phyloP scores from a whole-genome alignment of 2,113 vertebrate genomes.

The Ictalurus punctatus region DNA sequence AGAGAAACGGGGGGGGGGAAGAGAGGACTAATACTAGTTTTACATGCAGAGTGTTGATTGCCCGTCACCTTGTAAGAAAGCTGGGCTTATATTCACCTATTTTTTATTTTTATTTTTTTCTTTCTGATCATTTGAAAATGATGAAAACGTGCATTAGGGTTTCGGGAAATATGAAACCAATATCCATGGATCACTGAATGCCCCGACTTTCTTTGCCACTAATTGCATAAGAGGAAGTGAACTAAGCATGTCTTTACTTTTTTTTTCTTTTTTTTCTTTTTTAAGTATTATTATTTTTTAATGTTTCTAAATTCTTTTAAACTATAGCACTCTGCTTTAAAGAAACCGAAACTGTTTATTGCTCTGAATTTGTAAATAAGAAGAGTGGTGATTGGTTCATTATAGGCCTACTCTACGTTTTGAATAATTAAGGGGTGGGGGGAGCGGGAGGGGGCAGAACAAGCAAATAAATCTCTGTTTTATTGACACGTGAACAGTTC shows the following conservation, averaged over 20 bases:
- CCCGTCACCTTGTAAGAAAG: constrained; percentile 75
- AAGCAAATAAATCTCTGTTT: background rate
- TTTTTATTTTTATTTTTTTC: constrained; percentile 57
- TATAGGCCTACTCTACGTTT: constrained; percentile 50
- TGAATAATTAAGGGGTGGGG: constrained; percentile 48
- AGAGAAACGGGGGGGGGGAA: constrained; percentile 62
- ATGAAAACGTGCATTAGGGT: constrained; percentile 62
- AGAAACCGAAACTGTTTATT: constrained; percentile 65
- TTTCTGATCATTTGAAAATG: constrained; percentile 56
- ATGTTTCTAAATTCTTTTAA: constrained; percentile 56
- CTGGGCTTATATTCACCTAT: constrained; percentile 68
- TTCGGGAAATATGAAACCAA: constrained; percentile 55
- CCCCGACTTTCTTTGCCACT: constrained; percentile 66
- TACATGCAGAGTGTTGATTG: constrained; percentile 97
- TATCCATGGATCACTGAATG: constrained; percentile 65
- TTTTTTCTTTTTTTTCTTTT: constrained; percentile 7
- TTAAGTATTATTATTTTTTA: constrained; percentile 43
- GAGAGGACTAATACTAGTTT: constrained; percentile 88
- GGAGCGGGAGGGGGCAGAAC: background rate
- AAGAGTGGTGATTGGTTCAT: constrained; percentile 49
- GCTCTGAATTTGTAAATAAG: constrained; percentile 62
- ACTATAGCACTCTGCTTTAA: constrained; percentile 69
- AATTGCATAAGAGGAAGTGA: constrained; percentile 70
- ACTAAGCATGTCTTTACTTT: constrained; percentile 55
- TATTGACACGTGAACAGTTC: background rate